A percentile compares a stretch with the other conserved stretches of the same genome.
phyloP scores from a whole-genome alignment of 2,888 invertebrate genomes.

The Drosophila atroscutellata region DNA sequence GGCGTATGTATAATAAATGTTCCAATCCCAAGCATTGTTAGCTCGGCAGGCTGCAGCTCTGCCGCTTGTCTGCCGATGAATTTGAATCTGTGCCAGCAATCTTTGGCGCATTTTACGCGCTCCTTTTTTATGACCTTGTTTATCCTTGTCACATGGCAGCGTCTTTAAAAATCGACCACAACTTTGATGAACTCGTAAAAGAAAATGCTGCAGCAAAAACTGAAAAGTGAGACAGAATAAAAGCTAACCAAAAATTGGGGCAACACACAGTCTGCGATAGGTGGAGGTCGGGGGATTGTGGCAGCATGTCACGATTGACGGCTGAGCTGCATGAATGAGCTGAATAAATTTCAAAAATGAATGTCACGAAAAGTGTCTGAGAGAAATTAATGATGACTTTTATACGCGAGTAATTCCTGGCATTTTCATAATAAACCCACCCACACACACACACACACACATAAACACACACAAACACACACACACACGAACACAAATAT shows the following conservation, averaged over 20 bases:
- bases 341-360: conserved; percentile 74
- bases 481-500: conserved; percentile 17
- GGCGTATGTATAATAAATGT: conserved; percentile 79
- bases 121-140: conserved; percentile 75
- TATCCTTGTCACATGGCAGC: conserved; percentile 76
- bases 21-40: conserved; percentile 55
- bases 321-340: conserved; percentile 66
- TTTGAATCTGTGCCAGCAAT: conserved; percentile 68
- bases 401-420: conserved; percentile 80
- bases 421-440: conserved; percentile 75
- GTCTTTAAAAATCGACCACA: conserved; percentile 67
- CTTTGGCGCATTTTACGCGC: conserved; percentile 57
- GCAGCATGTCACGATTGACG: conserved; percentile 36
- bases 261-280: background rate
- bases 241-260: conserved; percentile 1
- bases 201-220: conserved; percentile 13
- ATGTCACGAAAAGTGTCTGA: conserved; percentile 72
- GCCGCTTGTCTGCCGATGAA: conserved; percentile 32
- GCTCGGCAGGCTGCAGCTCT: conserved; percentile 10
- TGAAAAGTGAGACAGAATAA: conserved; percentile 39
- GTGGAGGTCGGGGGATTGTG: background rate
- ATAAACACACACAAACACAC: conserved; percentile 10
- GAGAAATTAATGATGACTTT: conserved; percentile 80
- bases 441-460: conserved; percentile 23
- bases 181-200: conserved; percentile 81